These are phyloP conservation scores for Salticus scenicus DNA, from an alignment of 2,888 invertebrate genomes.

Conservation along the genomic window DNA sequence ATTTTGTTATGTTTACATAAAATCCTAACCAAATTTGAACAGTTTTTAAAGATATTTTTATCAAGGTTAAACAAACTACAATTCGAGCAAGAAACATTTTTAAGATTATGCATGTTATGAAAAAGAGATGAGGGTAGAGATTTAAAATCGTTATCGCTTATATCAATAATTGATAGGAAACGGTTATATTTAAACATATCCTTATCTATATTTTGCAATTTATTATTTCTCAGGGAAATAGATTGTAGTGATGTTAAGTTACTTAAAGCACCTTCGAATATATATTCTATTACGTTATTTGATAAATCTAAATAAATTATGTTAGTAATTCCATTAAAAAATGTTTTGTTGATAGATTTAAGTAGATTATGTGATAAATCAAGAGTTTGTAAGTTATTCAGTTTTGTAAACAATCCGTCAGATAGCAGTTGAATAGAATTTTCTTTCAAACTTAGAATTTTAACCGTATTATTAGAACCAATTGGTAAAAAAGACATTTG, in stretches of 20 bases:
- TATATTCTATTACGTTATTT: conserved; percentile 17
- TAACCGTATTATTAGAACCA: background rate
- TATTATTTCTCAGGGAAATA: conserved; percentile 31
- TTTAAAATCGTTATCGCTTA: conserved; percentile 29
- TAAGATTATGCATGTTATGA: conserved; percentile 13
- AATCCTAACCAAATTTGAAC: background rate
- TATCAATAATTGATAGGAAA: conserved; percentile 18
- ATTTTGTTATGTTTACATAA: conserved; percentile 37
- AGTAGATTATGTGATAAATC: conserved; percentile 43
- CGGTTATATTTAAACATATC: background rate
- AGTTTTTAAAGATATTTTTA: conserved; percentile 25
- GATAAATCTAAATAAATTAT: conserved; percentile 33
- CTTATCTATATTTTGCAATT: conserved; percentile 8
- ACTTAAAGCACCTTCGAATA: conserved; percentile 15
- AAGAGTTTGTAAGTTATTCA: background rate
- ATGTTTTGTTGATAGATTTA: background rate
- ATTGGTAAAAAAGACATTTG: background rate
- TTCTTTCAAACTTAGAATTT: background rate
- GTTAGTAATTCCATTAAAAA: background rate
- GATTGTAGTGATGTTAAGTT: background rate
- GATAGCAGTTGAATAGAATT: conserved; percentile 17
- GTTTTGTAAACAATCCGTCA: background rate
- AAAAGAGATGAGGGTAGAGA: conserved; percentile 29
- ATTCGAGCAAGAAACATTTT: conserved; percentile 17
- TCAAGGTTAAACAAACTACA: conserved; percentile 16